Evolutionary conservation across 2,797 vertebrate genomes (phyloP), one percentile per base, ranked within the genome.

Genomic region (Liasis olivaceus): DNA sequence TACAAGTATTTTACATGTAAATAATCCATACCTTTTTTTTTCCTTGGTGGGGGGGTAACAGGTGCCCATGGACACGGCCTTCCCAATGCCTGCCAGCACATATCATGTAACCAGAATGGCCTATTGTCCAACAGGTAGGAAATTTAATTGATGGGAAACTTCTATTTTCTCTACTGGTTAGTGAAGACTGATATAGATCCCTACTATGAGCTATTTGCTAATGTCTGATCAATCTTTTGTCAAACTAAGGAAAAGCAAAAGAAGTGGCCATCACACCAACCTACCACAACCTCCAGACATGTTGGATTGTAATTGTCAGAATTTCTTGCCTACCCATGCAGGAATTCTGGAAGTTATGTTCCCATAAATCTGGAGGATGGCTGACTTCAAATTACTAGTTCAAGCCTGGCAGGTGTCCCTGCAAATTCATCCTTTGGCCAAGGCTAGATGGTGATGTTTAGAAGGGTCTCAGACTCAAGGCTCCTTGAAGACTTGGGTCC

Each of bases 91-190:
- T 93, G 89, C 56, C 1, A 4, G 77, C 58, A 14, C 59, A 28
- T 58, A 93, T 54, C 85, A 72, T 72, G 86, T 90, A 36, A 56
- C 36, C 58, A 58, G 89, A 56, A 47, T 87, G 14, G 31, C 90
- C n/a, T 11, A 26, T 5, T 1, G 2, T 58, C 20, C 86, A 93
- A 26, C 93, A 93, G 95, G 95, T 95, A 94, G 88, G 91, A 58
- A 7, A 86, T 69, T 26, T 20, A 42, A 90, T 12, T 85, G 69
- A n/a, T 77, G 22, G 89, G 63, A 63, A 90, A 31, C 69, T 91
- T 59, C 72, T 62, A 60, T 20, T 77, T 47, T 72, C 88, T 59
- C 15, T 4, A 64, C 54, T 90, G n/a, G 9, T n/a, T 88, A 93
- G 88, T 58, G 62, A 63, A 17, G 31, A 36, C 7, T 56, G 20